Evolutionary conservation across 2,888 invertebrate species (phyloP).

Genomic region (Drosophila rellima): DNA sequence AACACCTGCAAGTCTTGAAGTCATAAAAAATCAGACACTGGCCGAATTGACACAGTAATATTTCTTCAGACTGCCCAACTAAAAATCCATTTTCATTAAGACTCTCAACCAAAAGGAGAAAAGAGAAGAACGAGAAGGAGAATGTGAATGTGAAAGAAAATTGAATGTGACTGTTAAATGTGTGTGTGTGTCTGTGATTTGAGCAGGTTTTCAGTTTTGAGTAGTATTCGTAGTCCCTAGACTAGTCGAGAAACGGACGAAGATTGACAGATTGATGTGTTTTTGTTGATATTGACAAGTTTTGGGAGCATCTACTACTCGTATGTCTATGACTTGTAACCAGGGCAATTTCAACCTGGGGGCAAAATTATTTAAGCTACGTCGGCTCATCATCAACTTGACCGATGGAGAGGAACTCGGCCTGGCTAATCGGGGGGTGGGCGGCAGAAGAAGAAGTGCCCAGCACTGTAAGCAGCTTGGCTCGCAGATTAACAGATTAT

Average conservation of each 20-base stretch:
- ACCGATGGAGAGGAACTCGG: background rate
- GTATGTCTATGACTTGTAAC: conserved; percentile 32
- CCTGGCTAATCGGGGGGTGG: conserved; percentile 36
- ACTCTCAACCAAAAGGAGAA: conserved; percentile 18
- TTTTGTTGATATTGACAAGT: conserved; percentile 40
- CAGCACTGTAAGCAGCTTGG: conserved; percentile 52
- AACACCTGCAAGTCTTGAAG: background rate
- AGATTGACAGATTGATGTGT: conserved; percentile 53
- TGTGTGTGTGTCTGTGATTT: conserved; percentile 1
- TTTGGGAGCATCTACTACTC: conserved; percentile 3
- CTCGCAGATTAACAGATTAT: conserved; percentile 78
- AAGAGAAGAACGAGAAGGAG: background rate
- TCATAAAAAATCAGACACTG: background rate
- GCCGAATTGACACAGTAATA: background rate
- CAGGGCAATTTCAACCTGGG: conserved; percentile 33
- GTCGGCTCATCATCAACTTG: conserved; percentile 33
- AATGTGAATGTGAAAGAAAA: background rate
- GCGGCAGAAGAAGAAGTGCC: conserved; percentile 8
- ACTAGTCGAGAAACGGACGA: conserved; percentile 21
- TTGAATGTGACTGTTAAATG: background rate
- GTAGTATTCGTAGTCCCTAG: conserved; percentile 9
- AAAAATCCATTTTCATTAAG: conserved; percentile 71
- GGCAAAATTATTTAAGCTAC: conserved; percentile 21
- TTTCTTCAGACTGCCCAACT: conserved; percentile 24
- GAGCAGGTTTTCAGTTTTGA: conserved; percentile 31